Conservation (phyloP, 2,888 invertebrate genomes). For the Carcina quercana region DNA sequence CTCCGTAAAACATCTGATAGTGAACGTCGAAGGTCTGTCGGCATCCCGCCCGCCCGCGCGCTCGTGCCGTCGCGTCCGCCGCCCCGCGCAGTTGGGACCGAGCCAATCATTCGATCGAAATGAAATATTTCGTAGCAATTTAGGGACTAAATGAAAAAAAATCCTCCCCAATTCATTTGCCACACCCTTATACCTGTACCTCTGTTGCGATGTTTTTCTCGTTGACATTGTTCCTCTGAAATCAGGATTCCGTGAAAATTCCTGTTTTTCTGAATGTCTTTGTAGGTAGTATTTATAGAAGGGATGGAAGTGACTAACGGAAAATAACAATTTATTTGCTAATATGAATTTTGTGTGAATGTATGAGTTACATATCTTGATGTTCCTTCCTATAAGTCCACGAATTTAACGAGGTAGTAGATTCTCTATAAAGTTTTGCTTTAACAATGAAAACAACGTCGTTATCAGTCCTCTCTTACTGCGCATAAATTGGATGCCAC, state of each 20-base stretch:
- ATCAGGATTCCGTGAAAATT: no score
- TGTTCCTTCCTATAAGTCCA: no score
- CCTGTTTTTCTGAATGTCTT: no score
- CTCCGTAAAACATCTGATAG: conserved; percentile 63
- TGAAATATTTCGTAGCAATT: conserved; percentile 56
- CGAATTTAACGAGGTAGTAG: no score
- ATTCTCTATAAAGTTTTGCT: no score
- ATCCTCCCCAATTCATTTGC: conserved; percentile 38
- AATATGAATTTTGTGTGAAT: no score
- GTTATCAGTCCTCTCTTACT: conserved; percentile 27
- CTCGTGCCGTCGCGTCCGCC: conserved; percentile 18
- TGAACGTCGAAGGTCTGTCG: conserved; percentile 52
- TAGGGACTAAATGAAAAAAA: conserved; percentile 48
- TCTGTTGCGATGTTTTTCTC: conserved; percentile 23
- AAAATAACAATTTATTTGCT: no score
- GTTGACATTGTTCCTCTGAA: conserved; percentile 16
- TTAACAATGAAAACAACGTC: conserved; percentile 11
- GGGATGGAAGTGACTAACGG: no score
- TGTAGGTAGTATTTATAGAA: no score
- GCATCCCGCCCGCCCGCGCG: conserved; percentile 29
- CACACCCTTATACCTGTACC: conserved; percentile 24
- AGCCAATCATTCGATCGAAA: conserved; percentile 63
- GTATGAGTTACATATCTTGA: no score
- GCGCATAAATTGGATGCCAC: conserved; percentile 55
- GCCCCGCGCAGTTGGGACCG: conserved; percentile 43